A percentile compares a stretch with the other conserved stretches of the same genome.
Evolutionary conservation across 2,797 vertebrate genomes (phyloP).

Genomic region (Pangasius sanitwongsei): DNA sequence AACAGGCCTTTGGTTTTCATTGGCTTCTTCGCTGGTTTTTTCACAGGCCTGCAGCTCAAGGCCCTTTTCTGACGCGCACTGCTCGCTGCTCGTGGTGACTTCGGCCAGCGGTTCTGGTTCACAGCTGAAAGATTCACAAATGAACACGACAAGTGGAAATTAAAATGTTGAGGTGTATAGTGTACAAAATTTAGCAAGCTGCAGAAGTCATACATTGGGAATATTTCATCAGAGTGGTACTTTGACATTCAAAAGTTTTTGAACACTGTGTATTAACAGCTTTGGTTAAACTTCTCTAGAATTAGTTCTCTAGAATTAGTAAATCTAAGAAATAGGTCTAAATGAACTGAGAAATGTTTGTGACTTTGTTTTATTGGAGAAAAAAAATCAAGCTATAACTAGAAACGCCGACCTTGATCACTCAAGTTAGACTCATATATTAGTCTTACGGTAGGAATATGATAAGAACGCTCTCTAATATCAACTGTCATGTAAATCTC

Average conservation of each 20-base stretch:
- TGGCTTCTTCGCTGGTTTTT: constrained; percentile 64
- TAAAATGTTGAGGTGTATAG: neutral
- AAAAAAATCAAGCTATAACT: neutral
- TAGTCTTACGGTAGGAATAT: neutral
- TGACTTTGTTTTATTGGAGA: neutral
- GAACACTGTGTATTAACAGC: neutral
- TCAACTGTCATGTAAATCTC: neutral
- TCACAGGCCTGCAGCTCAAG: constrained; percentile 64
- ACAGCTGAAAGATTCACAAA: constrained; percentile 52
- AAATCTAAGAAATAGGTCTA: neutral
- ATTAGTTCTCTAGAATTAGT: neutral
- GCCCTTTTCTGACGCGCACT: constrained; percentile 61
- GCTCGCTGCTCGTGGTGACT: constrained; percentile 64
- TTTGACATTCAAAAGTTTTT: neutral
- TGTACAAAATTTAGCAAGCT: neutral
- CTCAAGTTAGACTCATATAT: neutral
- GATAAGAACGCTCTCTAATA: neutral
- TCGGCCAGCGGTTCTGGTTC: constrained; percentile 57
- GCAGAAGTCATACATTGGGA: neutral
- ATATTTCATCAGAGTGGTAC: neutral
- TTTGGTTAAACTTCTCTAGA: neutral
- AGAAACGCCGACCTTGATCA: neutral
- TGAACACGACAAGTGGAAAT: neutral
- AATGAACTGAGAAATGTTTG: neutral
- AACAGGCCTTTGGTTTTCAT: constrained; percentile 50